Base-by-base conservation (phyloP, 1,140 invertebrate species). In the Diorhabda carinulata region DNA sequence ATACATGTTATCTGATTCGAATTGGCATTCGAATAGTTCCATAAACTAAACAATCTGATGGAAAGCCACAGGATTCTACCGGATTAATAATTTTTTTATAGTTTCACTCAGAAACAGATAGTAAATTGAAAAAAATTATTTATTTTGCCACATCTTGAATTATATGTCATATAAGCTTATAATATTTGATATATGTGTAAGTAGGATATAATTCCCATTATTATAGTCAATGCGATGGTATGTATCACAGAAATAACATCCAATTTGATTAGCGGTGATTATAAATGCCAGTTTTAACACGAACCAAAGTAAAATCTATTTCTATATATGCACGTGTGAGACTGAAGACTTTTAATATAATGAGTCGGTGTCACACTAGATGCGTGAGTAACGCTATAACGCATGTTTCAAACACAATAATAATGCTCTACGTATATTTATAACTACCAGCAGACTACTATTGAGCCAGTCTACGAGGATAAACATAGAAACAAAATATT, bases 331-430 rank as follows among this genome's bases (percentile, higher is more conserved):
- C n/a, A 8, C 6, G 41, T 8, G 10, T 44, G 42, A 62, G 42
- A 57, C 4, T 25, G 8, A n/a, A 56, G 5, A 65, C 45, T 43
- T 65, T 65, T 41, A 57, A 25, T 47, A 43, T 65, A 65, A 65
- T 65, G 47, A 40, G 44, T 56, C 56, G n/a, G 25, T 65, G 56
- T 41, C 64, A 57, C 47, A 41, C 47, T 42, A 63, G 44, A 63
- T 65, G 64, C 64, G 64, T 65, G 64, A 57, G 64, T 65, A 65
- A 65, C 52, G 45, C 6, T 7, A 63, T 41, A n/a, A 65, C 47
- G 64, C 64, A 47, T 65, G 64, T 57, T 56, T 42, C 8, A n/a
- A 10, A 41, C 42, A 62, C 43, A 8, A 62, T n/a, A 52, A 52
- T n/a, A 25, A 52, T 52, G 47, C 47, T 52, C 47, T 52, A 4